Percentiles rank a stretch among this genome's conserved stretches.
Evolutionary conservation across 2,797 vertebrate species (phyloP).

Genomic region (Spheniscus humboldti): DNA sequence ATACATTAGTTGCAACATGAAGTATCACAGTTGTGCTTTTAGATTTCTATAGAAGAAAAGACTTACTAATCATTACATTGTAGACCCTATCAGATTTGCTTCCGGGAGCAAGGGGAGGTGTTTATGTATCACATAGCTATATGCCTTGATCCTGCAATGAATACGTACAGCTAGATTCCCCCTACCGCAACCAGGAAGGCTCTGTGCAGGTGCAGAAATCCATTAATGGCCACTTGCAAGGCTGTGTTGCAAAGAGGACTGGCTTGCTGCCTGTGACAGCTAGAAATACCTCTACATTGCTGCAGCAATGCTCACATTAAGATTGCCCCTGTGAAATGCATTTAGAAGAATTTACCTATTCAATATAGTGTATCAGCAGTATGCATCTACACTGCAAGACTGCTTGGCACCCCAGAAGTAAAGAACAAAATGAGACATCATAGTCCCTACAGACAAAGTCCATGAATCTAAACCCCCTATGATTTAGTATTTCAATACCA

Average conservation of each 20-base stretch:
- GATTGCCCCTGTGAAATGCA: background rate
- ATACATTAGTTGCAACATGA: background rate
- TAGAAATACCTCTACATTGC: background rate
- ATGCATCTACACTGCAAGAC: background rate
- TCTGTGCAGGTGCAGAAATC: background rate
- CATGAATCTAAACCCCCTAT: background rate
- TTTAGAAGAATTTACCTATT: background rate
- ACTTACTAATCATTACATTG: background rate
- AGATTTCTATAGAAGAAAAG: background rate
- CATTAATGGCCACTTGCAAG: background rate
- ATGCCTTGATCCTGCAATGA: background rate
- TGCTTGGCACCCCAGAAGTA: background rate
- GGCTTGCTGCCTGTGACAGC: background rate
- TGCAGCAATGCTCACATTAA: background rate
- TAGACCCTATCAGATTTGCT: background rate
- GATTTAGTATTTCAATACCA: background rate
- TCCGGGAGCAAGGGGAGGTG: background rate
- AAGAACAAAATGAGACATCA: background rate
- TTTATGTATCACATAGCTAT: rapidly evolving
- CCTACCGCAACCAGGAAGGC: background rate
- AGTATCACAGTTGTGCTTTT: background rate
- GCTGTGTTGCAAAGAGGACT: background rate
- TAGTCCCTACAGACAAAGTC: background rate
- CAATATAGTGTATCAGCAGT: background rate
- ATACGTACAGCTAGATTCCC: background rate